These are phyloP conservation scores for Gymnocypris eckloni DNA, from an alignment of 2,797 vertebrate genomes.

Conservation along the genomic window DNA sequence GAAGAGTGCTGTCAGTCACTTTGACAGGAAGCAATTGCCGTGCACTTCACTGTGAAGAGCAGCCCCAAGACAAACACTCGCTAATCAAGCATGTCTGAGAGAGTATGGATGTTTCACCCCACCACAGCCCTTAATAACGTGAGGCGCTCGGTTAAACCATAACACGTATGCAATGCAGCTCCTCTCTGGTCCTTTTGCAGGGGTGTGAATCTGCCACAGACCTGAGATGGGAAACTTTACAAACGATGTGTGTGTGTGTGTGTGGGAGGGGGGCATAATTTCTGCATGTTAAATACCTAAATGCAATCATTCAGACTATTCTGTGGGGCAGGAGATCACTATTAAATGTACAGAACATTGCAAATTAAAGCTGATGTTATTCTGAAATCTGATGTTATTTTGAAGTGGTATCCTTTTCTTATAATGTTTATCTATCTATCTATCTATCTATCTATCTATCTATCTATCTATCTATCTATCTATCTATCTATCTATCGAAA, in stretches of 20 bases:
- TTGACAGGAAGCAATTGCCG: conserved; percentile 21
- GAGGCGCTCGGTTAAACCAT: neutral
- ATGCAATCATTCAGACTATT: neutral
- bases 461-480: too few species aligned
- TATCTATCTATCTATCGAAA: neutral
- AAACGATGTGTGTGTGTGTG: neutral
- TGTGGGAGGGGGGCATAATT: neutral
- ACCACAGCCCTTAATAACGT: conserved; percentile 28
- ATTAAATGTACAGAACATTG: neutral
- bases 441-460: too few species aligned
- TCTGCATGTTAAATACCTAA: neutral
- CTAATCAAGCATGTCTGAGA: conserved; percentile 35
- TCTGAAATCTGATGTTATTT: conserved; percentile 5
- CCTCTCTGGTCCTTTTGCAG: neutral
- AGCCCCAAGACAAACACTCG: conserved; percentile 24
- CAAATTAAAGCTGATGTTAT: neutral
- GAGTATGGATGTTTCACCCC: conserved; percentile 25
- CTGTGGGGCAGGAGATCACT: neutral
- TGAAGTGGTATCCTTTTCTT: neutral
- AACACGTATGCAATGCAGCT: neutral
- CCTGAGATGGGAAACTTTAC: neutral
- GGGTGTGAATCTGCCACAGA: neutral
- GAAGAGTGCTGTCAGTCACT: conserved; percentile 25
- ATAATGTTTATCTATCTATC: neutral
- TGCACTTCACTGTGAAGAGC: conserved; percentile 33